Evolutionary conservation across 2,797 vertebrate genomes (phyloP), one percentile per base, ranked within the genome.

Genomic region (Gambelia wislizenii): DNA sequence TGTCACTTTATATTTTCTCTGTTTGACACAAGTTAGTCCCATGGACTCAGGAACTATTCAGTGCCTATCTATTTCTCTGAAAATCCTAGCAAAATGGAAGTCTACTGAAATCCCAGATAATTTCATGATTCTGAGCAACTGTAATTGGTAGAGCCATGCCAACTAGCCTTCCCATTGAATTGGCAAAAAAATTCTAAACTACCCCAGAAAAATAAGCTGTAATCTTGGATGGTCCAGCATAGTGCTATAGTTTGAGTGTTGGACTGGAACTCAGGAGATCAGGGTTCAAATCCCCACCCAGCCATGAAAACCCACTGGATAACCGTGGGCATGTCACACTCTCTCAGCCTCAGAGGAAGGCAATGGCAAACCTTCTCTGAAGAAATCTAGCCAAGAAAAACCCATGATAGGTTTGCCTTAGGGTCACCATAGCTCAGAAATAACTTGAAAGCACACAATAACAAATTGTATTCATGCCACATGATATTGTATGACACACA

Each of bases 41-140:
- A 87, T 59, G 77, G 87, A 86, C 39, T 87, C 20, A 56, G 64
- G 83, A 89, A 84, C 88, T 70, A 4, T 70, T 89, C 88, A 91
- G 64, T 75, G 0, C 87, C 47, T 0, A 42, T 75, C 14, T 86
- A 61, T 64, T 75, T 90, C 86, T 87, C 75, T 27, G 33, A 79
- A 91, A 92, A 83, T 49, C 49, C 86, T 39, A 75, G 67, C 79
- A 79, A n/a, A 80, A 67, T 74, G 70, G 36, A 72, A n/a, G 83
- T 69, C 33, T 61, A n/a, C 67, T 92, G 74, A 92, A 94, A 72
- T 93, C 79, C 14, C 67, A 88, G 42, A 42, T 91, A 75, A 27
- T 49, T 44, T 54, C 85, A 78, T 47, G 33, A 85, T 84, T 80
- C 6, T 18, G 3, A 0, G 13, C 52, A 54, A 33, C 83, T 83